Evolutionary conservation across 2,113 vertebrate species (phyloP), one percentile per base, ranked within the genome.

Genomic region (Pedionomus torquatus): DNA sequence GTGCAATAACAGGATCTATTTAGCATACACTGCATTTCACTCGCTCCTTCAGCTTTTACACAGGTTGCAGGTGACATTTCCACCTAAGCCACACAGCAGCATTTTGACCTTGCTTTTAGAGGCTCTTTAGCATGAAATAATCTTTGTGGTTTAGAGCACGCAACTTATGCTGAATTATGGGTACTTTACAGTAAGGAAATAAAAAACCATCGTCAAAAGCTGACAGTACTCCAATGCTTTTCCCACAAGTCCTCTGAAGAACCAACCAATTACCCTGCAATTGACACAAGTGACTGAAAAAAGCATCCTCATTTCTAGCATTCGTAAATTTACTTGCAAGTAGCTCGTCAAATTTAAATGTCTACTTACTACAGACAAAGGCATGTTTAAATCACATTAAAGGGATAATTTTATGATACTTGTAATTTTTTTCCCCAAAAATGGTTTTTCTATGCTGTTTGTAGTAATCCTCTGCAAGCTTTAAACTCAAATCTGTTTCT

Each of bases 241-340:
- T 94, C 87, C 93, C 94, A 87, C 78, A 83, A 93, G 81, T 65
- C 91, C 84, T 91, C 91, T 95, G 85, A 89, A 95, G 82, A 96
- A 85, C 44, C 85, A 96, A 91, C 54, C 93, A 96, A 91, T 96
- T 96, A 95, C 87, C 83, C 91, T 44, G 81, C 93, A 87, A 94
- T 91, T 93, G 89, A 91, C 89, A 96, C 77, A 89, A 97, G 77
- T 46, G 76, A 93, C 89, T 87, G 94, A 95, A 90, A 92, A 93
- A 93, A 83, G 48, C 68, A 89, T 71, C 86, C 72, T 87, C 61
- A 11, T 82, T 93, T 93, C 87, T 68, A 87, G 61, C 52, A 68
- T 90, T 61, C 2, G 4, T 70, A 76, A 60, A 87, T 93, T 64
- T 87, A 49, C 79, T 76, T 89, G 68, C 89, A 95, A 95, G 83